Conservation (phyloP, 1,140 invertebrate species). For the Diachasmimorpha longicaudata region DNA sequence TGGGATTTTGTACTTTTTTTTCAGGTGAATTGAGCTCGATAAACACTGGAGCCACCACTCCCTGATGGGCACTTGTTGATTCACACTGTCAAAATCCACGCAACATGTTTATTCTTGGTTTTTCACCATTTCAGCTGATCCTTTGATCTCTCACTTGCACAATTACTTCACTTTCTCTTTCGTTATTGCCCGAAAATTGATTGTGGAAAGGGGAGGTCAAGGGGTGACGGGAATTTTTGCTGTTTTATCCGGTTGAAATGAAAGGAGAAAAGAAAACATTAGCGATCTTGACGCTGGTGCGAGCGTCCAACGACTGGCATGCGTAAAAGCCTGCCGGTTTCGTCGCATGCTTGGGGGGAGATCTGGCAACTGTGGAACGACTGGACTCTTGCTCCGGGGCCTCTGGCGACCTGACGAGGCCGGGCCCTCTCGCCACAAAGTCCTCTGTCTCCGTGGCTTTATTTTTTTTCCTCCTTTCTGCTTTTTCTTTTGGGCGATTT, state of each 20-base stretch:
- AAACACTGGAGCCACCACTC: neutral
- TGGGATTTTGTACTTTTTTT: neutral
- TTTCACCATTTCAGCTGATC: too few species aligned
- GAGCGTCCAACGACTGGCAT: conserved; percentile 23
- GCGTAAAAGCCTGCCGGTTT: neutral
- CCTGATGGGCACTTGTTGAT: conserved; percentile 25
- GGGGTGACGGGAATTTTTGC: too few species aligned
- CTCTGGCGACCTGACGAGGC: neutral
- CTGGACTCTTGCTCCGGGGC: neutral
- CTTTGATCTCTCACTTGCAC: neutral
- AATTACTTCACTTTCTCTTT: neutral
- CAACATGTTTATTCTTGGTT: too few species aligned
- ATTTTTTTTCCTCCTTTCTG: neutral
- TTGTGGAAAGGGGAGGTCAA: too few species aligned
- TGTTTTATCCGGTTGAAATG: neutral
- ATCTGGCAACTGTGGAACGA: neutral
- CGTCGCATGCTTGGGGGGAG: neutral
- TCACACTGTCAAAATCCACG: conserved; percentile 23
- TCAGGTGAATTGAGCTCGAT: neutral
- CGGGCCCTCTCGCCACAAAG: neutral
- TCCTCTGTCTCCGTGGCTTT: neutral
- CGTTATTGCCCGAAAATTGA: too few species aligned
- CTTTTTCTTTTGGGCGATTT: neutral
- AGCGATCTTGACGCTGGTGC: conserved; percentile 15
- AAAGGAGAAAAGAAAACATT: conserved; percentile 1